Conservation (phyloP, 2,888 invertebrate species). For the Rotaria sp. region DNA sequence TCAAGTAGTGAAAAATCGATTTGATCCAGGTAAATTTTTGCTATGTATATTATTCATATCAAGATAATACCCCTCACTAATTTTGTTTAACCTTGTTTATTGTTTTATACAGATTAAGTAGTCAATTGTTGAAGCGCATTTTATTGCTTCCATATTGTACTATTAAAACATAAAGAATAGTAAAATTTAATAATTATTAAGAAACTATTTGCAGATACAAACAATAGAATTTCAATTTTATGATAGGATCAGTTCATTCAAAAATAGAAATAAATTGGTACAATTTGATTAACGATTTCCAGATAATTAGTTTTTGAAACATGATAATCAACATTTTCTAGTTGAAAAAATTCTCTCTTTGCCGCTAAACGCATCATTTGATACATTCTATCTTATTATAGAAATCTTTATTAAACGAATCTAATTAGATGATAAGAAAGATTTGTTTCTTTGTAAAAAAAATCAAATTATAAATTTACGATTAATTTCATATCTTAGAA, state of each 20-base stretch:
- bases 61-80: not conserved
- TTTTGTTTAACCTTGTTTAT: not conserved
- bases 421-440: no score
- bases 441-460: no score
- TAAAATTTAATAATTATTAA: not conserved
- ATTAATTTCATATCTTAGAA: no score
- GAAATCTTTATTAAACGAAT: no score
- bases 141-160: not conserved
- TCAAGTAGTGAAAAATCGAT: constrained; percentile 1
- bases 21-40: not conserved
- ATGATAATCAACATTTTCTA: not conserved
- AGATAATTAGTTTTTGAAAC: not conserved
- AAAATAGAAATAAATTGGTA: not conserved
- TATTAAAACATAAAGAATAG: not conserved
- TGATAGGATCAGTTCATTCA: no score
- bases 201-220: not conserved
- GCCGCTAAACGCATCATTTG: not conserved
- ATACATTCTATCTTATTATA: not conserved
- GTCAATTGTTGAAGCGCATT: not conserved
- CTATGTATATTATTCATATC: not conserved
- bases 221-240: no score
- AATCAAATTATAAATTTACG: no score
- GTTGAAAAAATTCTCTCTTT: not conserved
- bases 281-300: not conserved
- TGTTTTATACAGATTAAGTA: not conserved